These are phyloP conservation scores for Sebastes aleutianus DNA, from an alignment of 2,797 vertebrate genomes.

Conservation along the genomic window DNA sequence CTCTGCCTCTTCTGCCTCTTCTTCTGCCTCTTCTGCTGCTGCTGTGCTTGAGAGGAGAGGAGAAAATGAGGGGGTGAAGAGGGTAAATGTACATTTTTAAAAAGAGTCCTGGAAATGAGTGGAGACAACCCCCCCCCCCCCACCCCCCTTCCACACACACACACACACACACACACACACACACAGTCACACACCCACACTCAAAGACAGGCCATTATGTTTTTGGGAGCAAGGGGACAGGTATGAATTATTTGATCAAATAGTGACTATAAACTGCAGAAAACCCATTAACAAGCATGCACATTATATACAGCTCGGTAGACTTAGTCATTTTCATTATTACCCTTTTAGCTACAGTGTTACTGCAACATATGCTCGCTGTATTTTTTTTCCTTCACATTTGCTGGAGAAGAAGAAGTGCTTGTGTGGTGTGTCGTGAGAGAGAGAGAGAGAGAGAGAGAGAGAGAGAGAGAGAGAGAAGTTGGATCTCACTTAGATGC, in stretches of 20 bases:
- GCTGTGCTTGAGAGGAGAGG: constrained; percentile 28
- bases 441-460: constrained; percentile 23
- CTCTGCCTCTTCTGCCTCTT: not conserved
- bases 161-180: not conserved
- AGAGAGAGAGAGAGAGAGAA: constrained; percentile 17
- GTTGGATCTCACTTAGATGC: constrained; percentile 45
- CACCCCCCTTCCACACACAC: not conserved
- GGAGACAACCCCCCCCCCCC: not conserved
- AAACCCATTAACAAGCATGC: not conserved
- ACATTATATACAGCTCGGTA: not conserved
- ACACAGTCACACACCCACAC: not conserved
- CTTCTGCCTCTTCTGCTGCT: not conserved
- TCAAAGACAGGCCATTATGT: not conserved
- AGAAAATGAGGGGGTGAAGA: constrained; percentile 45
- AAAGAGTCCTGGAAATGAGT: constrained; percentile 19
- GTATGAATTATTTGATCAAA: not conserved
- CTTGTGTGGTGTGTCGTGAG: not conserved
- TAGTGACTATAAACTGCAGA: not conserved
- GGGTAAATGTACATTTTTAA: constrained; percentile 27
- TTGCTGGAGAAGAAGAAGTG: constrained; percentile 19
- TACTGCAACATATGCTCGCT: constrained; percentile 7
- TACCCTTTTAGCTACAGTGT: not conserved
- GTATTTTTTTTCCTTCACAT: not conserved
- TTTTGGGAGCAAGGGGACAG: not conserved
- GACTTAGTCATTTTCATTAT: not conserved